Percentiles rank a stretch among this genome's conserved stretches.
Conservation (phyloP, 2,888 invertebrate genomes). For the Eristalinus sepulchralis region DNA sequence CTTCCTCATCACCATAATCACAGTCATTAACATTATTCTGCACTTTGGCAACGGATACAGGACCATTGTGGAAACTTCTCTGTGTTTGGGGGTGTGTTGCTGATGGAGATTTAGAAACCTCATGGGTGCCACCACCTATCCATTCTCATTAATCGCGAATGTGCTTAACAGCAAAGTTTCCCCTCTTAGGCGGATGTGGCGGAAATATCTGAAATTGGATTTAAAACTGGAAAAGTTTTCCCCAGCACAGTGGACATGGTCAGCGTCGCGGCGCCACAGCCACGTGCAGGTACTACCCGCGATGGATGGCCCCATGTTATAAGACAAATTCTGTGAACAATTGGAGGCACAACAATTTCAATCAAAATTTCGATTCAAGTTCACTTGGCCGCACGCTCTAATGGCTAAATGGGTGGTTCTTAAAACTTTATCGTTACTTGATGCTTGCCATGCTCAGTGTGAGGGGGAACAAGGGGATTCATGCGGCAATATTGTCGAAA, state of each 20-base stretch:
- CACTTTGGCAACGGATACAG: constrained; percentile 47
- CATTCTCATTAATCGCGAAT: constrained; percentile 12
- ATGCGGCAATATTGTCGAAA: background rate
- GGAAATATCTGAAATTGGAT: constrained; percentile 2
- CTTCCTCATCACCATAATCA: constrained; percentile 48
- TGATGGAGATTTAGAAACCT: constrained; percentile 41
- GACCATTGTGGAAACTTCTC: background rate
- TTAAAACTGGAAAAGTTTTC: background rate
- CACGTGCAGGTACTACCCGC: background rate
- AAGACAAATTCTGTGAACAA: background rate
- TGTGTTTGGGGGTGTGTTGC: background rate
- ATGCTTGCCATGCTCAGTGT: too few relatives aligned
- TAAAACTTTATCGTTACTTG: too few relatives aligned
- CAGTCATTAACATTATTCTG: constrained; percentile 69
- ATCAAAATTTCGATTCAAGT: background rate
- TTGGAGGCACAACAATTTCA: background rate
- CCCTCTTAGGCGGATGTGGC: background rate
- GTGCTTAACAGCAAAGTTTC: constrained; percentile 7
- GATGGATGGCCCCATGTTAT: background rate
- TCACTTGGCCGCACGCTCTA: background rate
- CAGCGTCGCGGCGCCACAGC: too few relatives aligned
- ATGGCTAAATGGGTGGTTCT: background rate
- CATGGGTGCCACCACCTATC: constrained; percentile 37
- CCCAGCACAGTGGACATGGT: too few relatives aligned
- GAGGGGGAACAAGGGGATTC: too few relatives aligned